These are phyloP conservation scores for Electrophaes corylata DNA, from an alignment of 2,888 invertebrate genomes.

Conservation along the genomic window DNA sequence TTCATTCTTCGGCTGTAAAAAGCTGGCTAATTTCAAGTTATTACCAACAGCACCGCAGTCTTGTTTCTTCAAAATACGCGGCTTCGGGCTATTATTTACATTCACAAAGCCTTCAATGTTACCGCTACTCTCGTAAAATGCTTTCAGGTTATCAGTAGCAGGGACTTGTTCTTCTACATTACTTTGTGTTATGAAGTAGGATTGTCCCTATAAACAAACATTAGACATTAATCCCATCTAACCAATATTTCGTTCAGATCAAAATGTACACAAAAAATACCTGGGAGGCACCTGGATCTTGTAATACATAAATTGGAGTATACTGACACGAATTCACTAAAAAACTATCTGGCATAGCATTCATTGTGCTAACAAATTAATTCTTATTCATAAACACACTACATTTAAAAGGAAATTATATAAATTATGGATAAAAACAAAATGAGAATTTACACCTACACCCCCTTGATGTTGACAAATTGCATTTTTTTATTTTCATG, in stretches of 20 bases:
- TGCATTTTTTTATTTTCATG: conserved; percentile 24
- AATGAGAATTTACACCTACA: conserved; percentile 42
- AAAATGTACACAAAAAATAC: conserved; percentile 55
- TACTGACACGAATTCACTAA: conserved; percentile 74
- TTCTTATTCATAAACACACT: conserved; percentile 49
- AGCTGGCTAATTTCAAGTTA: conserved; percentile 73
- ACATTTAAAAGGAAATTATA: conserved; percentile 41
- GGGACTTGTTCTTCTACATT: conserved; percentile 59
- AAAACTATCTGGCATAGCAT: conserved; percentile 66
- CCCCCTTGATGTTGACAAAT: conserved; percentile 45
- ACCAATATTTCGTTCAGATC: conserved; percentile 37
- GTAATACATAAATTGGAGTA: conserved; percentile 75
- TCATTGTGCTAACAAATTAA: conserved; percentile 54
- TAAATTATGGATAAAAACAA: conserved; percentile 41
- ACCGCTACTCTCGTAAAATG: conserved; percentile 79
- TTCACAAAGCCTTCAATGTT: conserved; percentile 65
- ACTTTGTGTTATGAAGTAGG: conserved; percentile 64
- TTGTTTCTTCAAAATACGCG: conserved; percentile 60
- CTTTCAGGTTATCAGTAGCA: conserved; percentile 74
- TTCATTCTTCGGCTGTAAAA: conserved; percentile 68
- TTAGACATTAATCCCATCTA: conserved; percentile 10
- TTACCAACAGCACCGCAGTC: conserved; percentile 62
- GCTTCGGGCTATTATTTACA: conserved; percentile 50
- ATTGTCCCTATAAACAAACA: conserved; percentile 61
- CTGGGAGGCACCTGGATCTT: conserved; percentile 72